Evolutionary conservation across 2,797 vertebrate genomes (phyloP), one percentile per base, ranked within the genome.

Genomic region (Sandelia bainsii): DNA sequence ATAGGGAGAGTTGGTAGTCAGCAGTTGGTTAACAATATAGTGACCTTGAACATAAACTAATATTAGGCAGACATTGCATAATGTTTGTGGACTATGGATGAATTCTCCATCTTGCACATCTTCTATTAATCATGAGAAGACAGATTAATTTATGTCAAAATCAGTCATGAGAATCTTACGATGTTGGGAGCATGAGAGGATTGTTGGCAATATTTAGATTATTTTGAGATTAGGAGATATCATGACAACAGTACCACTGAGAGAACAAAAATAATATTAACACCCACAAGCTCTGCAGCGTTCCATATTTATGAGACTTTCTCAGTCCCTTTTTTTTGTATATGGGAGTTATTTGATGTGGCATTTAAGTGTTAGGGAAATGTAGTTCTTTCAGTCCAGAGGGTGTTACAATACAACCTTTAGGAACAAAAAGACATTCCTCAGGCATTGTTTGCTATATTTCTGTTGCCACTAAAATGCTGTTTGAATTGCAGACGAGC

Each of bases 401-500:
- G 27, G 46, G 20, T 62, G 48, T 64, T 52, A 49, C 44, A 37
- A 32, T 51, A n/a, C 58, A 71, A 46, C 71, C 50, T 77, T 67
- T 64, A 68, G 58, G 59, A 72, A 76, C 62, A 75, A 63, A 58
- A 65, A 56, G 19, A 85, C 77, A 77, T 83, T 89, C 74, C 73
- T 54, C 19, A n/a, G 62, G 64, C 53, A 75, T 80, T 70, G 65
- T 75, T 84, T 85, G 79, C 62, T 60, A 60, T 63, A 48, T 72
- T 68, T 68, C 72, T 64, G 39, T 45, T 78, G 72, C 67, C 72
- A 82, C 70, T 80, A 16, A 76, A 70, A 75, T 56, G 56, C 68
- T 70, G 70, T 83, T 69, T 65, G n/a, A 72, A 53, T 59, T 77
- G 68, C 83, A 75, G 50, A 79, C 66, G 1, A 77, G 76, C 71